Conservation (phyloP, 2,888 invertebrate genomes). For the Tholera decimalis region DNA sequence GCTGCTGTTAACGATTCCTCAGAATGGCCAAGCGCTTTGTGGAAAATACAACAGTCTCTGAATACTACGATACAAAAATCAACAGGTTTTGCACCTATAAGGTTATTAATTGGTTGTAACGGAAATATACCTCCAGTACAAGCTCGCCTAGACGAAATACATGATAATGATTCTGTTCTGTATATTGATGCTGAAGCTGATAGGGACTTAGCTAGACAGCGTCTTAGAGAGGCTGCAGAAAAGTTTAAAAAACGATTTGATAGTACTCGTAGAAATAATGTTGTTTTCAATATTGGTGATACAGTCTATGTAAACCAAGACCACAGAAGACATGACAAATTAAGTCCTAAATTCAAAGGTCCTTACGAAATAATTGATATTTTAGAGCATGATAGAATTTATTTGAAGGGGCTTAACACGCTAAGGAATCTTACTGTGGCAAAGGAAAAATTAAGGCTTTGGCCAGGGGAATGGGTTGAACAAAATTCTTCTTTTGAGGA, state of each 20-base stretch:
- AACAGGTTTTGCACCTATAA: slow-evolving; percentile 14
- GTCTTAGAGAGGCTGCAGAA: neutral
- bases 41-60: slow-evolving; percentile 10
- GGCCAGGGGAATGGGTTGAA: no score
- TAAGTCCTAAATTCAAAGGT: slow-evolving; percentile 12
- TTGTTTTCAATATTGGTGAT: slow-evolving; percentile 7
- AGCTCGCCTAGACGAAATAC: slow-evolving; percentile 1
- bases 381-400: slow-evolving; percentile 12
- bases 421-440: no score
- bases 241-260: slow-evolving; percentile 17
- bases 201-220: slow-evolving; percentile 9
- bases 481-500: no score
- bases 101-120: slow-evolving; percentile 11
- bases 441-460: no score
- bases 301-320: slow-evolving; percentile 26
- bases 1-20: slow-evolving; percentile 3
- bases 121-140: slow-evolving; percentile 10
- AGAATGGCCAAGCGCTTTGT: slow-evolving; percentile 28
- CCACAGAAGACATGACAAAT: slow-evolving; percentile 15
- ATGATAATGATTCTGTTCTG: neutral
- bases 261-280: slow-evolving; percentile 17
- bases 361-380: slow-evolving; percentile 4
- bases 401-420: slow-evolving; percentile 2
- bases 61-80: slow-evolving; percentile 25
- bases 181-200: slow-evolving; percentile 13